A percentile compares a stretch with the other conserved stretches of the same genome.
Evolutionary conservation across 2,113 vertebrate genomes (phyloP).

Genomic region (Amblyopsis rosae): DNA sequence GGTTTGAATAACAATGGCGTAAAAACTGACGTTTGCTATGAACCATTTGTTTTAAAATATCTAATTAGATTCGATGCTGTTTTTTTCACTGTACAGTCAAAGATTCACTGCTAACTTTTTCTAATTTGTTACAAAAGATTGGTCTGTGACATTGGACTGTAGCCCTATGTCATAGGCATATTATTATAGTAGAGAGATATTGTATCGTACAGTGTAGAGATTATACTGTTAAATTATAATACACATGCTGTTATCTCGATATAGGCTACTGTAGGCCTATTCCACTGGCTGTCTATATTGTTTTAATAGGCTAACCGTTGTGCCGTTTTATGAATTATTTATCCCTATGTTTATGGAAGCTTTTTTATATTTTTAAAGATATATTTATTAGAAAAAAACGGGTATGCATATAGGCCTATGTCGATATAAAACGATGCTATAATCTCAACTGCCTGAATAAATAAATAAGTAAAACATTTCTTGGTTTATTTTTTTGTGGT

Average conservation of each 20-base stretch:
- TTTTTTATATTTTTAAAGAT: slow-evolving; percentile 7
- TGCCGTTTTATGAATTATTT: slow-evolving; percentile 28
- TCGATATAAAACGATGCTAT: neutral
- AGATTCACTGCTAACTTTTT: slow-evolving; percentile 15
- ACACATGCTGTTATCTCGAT: slow-evolving; percentile 38
- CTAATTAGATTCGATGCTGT: slow-evolving; percentile 4
- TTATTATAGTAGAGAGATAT: slow-evolving; percentile 12
- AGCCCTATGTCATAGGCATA: neutral
- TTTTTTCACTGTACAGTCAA: neutral
- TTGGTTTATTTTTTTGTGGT: neutral
- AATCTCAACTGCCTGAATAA: slow-evolving; percentile 12
- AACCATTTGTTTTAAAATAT: neutral
- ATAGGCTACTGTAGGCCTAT: neutral
- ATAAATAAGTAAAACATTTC: neutral
- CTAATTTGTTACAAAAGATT: slow-evolving; percentile 23
- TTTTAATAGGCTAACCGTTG: slow-evolving; percentile 8
- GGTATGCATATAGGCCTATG: neutral
- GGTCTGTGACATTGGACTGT: neutral
- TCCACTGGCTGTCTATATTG: slow-evolving; percentile 14
- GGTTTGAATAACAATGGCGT: neutral
- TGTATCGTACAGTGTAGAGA: slow-evolving; percentile 1
- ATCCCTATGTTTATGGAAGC: neutral
- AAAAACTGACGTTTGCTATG: slow-evolving; percentile 8
- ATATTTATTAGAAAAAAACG: slow-evolving; percentile 2
- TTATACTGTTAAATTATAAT: slow-evolving; percentile 35